phyloP scores from a whole-genome alignment of 2,888 invertebrate genomes.

The Coremacera marginata region DNA sequence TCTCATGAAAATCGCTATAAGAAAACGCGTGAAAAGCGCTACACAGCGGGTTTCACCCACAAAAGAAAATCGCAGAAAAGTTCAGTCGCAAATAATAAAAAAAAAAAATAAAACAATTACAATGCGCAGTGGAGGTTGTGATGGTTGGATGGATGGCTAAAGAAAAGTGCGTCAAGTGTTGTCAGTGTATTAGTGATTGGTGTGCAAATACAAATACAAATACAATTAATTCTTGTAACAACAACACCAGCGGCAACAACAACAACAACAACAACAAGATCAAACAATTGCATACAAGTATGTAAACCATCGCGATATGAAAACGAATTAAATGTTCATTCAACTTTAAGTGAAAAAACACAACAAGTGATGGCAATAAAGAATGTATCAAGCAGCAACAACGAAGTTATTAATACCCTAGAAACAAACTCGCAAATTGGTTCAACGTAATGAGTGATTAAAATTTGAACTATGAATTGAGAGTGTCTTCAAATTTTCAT shows the following conservation, averaged over 20 bases:
- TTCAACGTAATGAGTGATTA: no score
- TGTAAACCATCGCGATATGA: slow-evolving; percentile 33
- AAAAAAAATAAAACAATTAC: not conserved
- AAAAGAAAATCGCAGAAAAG: slow-evolving; percentile 42
- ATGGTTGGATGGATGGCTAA: not conserved
- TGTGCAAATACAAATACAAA: slow-evolving; percentile 7
- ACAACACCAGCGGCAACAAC: slow-evolving; percentile 15
- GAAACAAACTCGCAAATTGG: no score
- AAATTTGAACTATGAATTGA: no score
- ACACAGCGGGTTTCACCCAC: slow-evolving; percentile 44
- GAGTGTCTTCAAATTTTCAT: no score
- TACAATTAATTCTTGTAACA: not conserved
- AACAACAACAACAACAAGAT: slow-evolving; percentile 6
- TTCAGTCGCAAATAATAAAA: not conserved
- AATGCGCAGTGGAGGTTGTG: not conserved
- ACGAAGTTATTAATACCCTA: not conserved
- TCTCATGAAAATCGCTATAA: not conserved
- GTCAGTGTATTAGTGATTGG: not conserved
- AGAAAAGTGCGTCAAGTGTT: not conserved
- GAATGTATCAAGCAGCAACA: not conserved
- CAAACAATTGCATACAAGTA: slow-evolving; percentile 17
- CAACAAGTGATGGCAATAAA: slow-evolving; percentile 9
- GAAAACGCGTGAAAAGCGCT: not conserved
- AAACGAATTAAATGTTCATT: slow-evolving; percentile 38
- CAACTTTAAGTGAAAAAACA: slow-evolving; percentile 15